These are phyloP conservation scores for Phragmatobia fuliginosa DNA, from an alignment of 2,888 invertebrate species.

Conservation along the genomic window DNA sequence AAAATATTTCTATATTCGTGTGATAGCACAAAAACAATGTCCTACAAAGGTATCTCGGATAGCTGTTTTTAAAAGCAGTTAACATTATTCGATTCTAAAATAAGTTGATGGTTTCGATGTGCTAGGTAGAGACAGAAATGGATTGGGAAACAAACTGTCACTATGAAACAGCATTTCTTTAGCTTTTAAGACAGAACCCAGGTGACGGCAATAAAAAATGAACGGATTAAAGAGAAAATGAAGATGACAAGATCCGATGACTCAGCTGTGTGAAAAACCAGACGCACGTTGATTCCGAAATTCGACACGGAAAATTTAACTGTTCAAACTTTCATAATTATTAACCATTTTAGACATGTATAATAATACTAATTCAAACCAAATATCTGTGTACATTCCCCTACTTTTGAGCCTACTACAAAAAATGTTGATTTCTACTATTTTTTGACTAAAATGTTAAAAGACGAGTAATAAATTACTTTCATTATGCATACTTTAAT, in stretches of 20 bases:
- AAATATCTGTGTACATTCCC: not conserved
- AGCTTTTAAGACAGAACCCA: not conserved
- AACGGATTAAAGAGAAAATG: not conserved
- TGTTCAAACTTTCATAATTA: not conserved
- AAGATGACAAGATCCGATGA: not conserved
- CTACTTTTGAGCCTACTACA: not conserved
- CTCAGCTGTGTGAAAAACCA: not conserved
- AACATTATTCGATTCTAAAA: not conserved
- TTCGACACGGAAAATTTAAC: not conserved
- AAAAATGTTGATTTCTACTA: not conserved
- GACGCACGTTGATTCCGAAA: not conserved
- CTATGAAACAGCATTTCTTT: not conserved
- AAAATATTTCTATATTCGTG: not conserved
- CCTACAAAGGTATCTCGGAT: slow-evolving; percentile 36
- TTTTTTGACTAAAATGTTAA: not conserved
- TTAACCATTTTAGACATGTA: not conserved
- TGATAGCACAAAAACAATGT: not conserved
- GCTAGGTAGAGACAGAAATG: not conserved
- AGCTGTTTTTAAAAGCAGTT: slow-evolving; percentile 9
- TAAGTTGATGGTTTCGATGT: not conserved
- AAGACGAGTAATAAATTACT: not conserved
- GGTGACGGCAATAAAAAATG: not conserved
- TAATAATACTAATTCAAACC: not conserved
- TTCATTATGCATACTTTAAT: not conserved
- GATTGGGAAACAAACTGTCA: not conserved